Base-by-base conservation (phyloP, 2,797 vertebrate genomes). In the Gadopsis marmoratus region DNA sequence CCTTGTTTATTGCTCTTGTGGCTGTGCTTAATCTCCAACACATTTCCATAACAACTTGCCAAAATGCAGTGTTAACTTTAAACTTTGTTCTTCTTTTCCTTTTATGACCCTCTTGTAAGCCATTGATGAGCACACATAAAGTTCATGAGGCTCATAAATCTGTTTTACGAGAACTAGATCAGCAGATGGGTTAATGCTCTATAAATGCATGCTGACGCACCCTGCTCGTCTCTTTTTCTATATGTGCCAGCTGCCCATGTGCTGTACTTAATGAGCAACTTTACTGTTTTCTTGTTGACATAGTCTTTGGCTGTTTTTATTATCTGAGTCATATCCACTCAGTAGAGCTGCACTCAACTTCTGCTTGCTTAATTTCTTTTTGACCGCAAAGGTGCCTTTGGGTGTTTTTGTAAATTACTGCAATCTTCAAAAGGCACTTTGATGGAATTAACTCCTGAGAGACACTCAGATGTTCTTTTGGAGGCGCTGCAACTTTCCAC, bases 171-270 rank as follows among this genome's bases (percentile, higher is more conserved):
- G 76, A 80, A 71, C 74, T 64, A 83, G 71, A 85, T 87, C 84
- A 87, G 85, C 86, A 91, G 89, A 90, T 87, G 83, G 83, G 90
- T 85, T 90, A 83, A 93, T 79, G 86, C 90, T 86, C 67, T 74
- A 59, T 71, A 89, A 91, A 93, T 81, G 83, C 74, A 59, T 67
- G 85, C 88, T 91, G 91, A 93, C 88, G 92, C 88, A 86, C 81
- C 69, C 50, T 2, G 63, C 74, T 71, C 7, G 1, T 61, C 69
- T 78, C 48, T 64, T 39, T 71, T 54, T 70, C 16, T 62, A 71
- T 56, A 65, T 33, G 64, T 21, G 33, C 58, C 74, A 73, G 76
- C 70, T 86, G 82, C 67, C 67, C 65, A 3, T 70, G 67, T 43
- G 73, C 45, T 75, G 47, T 33, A 47, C 80, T 58, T 88, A 84